phyloP scores from a whole-genome alignment of 2,888 invertebrate genomes.

The Drosophila peninsularis region DNA sequence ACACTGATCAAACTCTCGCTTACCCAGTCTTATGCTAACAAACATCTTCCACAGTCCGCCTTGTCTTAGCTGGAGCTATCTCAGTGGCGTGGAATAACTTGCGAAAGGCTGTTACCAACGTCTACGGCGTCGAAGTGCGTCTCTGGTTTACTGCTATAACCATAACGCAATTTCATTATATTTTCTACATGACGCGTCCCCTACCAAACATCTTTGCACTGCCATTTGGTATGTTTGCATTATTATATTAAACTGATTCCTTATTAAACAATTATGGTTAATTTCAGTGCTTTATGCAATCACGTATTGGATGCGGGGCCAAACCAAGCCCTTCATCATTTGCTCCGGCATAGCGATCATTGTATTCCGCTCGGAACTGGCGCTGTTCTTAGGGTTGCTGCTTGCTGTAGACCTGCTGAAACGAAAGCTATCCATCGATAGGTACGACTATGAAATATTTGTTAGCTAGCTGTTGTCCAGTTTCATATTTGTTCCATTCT shows the following conservation, averaged over 20 bases:
- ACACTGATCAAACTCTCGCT: neutral
- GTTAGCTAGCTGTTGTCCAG: neutral
- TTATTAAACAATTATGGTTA: conserved; percentile 21
- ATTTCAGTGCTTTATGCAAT: conserved; percentile 93
- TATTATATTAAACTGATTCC: neutral
- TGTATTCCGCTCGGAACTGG: conserved; percentile 95
- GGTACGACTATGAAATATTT: conserved; percentile 85
- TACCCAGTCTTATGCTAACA: neutral
- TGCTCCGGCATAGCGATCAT: conserved; percentile 94
- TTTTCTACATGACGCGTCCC: conserved; percentile 97
- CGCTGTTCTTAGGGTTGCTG: conserved; percentile 93
- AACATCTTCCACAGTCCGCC: conserved; percentile 89
- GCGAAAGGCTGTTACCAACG: conserved; percentile 89
- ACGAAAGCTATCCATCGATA: conserved; percentile 88
- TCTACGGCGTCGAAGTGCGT: conserved; percentile 91
- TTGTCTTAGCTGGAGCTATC: conserved; percentile 91
- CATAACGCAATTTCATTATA: conserved; percentile 97
- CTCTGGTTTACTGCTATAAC: conserved; percentile 94
- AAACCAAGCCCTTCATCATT: conserved; percentile 90
- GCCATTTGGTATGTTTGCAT: conserved; percentile 90
- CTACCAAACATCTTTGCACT: conserved; percentile 98
- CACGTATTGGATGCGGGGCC: conserved; percentile 92
- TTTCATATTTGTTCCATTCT: neutral
- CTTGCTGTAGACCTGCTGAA: conserved; percentile 91
- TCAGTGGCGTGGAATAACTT: conserved; percentile 90